phyloP scores from a whole-genome alignment of 2,797 vertebrate genomes.

The Limnodromus scolopaceus region DNA sequence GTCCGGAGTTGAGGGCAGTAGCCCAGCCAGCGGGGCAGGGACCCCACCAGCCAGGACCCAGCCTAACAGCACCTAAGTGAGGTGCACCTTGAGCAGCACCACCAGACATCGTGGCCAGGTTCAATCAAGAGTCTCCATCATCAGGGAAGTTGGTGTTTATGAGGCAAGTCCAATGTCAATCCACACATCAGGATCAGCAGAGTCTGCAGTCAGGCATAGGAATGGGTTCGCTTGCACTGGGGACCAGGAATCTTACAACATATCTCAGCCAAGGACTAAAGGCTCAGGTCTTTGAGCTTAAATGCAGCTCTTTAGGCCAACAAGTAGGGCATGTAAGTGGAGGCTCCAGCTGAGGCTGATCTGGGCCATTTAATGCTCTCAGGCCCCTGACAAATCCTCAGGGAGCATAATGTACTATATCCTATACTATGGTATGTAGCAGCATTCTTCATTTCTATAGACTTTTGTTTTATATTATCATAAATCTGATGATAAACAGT shows the following conservation, averaged over 20 bases:
- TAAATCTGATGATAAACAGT: not conserved
- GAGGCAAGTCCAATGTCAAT: not conserved
- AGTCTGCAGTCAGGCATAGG: accelerated
- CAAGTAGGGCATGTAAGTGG: not conserved
- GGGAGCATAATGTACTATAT: not conserved
- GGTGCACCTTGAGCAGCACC: not conserved
- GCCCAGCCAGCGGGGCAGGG: not conserved
- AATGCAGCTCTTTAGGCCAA: not conserved
- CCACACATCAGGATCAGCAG: not conserved
- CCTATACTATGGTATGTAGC: not conserved
- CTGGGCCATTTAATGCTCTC: not conserved
- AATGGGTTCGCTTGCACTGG: accelerated
- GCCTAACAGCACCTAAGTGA: accelerated
- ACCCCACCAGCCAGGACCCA: not conserved
- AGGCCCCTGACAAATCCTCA: not conserved
- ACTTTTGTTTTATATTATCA: not conserved
- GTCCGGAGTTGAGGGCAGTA: not conserved
- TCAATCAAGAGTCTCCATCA: not conserved
- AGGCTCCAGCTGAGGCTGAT: not conserved
- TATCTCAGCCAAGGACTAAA: not conserved
- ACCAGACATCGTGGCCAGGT: not conserved
- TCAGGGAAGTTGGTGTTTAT: no score
- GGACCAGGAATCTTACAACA: not conserved
- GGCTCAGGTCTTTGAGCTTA: not conserved
- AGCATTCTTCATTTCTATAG: not conserved